A percentile compares a stretch with the other conserved stretches of the same genome.
phyloP scores from a whole-genome alignment of 2,888 invertebrate genomes.

The Sesia bembeciformis region DNA sequence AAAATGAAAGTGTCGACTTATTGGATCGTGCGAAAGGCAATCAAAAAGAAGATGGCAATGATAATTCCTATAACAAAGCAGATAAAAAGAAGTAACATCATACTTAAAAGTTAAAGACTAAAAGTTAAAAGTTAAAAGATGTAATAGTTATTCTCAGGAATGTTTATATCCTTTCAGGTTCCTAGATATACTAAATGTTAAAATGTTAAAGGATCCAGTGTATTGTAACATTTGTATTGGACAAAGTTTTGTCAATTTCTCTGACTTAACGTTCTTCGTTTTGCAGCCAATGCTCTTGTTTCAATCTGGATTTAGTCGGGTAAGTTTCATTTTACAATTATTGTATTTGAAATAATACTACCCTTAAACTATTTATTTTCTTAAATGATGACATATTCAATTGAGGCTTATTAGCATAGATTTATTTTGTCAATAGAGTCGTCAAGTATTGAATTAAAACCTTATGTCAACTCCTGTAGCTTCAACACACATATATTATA shows the following conservation, averaged over 20 bases:
- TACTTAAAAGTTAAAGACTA: background rate
- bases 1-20: slow-evolving; percentile 32
- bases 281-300: slow-evolving; percentile 76
- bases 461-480: too few relatives aligned
- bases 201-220: slow-evolving; percentile 61
- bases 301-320: slow-evolving; percentile 66
- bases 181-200: slow-evolving; percentile 54
- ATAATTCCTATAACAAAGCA: slow-evolving; percentile 1
- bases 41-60: slow-evolving; percentile 1
- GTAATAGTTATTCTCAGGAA: background rate
- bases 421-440: too few relatives aligned
- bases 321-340: slow-evolving; percentile 15
- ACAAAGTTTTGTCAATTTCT: slow-evolving; percentile 75
- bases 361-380: too few relatives aligned
- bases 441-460: too few relatives aligned
- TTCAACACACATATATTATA: too few relatives aligned
- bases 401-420: too few relatives aligned
- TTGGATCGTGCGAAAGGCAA: slow-evolving; percentile 15
- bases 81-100: slow-evolving; percentile 1
- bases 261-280: slow-evolving; percentile 77
- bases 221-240: slow-evolving; percentile 76
- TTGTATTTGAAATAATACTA: too few relatives aligned
- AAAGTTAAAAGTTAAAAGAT: background rate
- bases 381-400: too few relatives aligned
- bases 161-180: slow-evolving; percentile 27